Evolutionary conservation across 1,140 invertebrate species (phyloP).

Genomic region (Hylaeus volcanicus): DNA sequence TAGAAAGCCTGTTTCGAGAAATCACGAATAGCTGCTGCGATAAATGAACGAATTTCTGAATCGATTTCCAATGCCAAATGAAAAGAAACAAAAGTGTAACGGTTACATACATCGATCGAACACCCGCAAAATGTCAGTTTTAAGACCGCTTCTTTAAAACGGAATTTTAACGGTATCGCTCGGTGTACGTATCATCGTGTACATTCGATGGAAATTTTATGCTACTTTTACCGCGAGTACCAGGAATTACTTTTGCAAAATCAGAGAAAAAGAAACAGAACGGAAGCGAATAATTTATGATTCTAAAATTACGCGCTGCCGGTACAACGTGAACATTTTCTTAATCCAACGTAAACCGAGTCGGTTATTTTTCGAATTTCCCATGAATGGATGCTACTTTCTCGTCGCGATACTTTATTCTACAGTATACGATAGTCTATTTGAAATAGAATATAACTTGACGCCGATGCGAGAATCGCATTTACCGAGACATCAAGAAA

Average conservation of each 20-base stretch:
- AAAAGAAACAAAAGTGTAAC: background rate
- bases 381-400: background rate
- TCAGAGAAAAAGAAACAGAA: background rate
- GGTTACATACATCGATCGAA: background rate
- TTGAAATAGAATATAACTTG: constrained; percentile 32
- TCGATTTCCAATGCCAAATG: too few relatives aligned
- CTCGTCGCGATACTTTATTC: constrained; percentile 20
- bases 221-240: background rate
- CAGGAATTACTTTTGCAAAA: background rate
- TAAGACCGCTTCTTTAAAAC: constrained; percentile 70
- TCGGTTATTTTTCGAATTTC: constrained; percentile 7
- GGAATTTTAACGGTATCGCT: constrained; percentile 45
- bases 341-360: constrained; percentile 1
- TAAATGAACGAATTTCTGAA: too few relatives aligned
- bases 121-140: constrained; percentile 58
- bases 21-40: background rate
- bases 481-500: constrained; percentile 24
- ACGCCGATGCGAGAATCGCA: constrained; percentile 24
- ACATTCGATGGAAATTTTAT: too few relatives aligned
- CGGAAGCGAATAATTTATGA: too few relatives aligned
- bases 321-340: background rate
- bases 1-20: background rate
- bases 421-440: constrained; percentile 14
- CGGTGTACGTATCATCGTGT: too few relatives aligned
- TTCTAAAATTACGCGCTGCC: background rate